These are phyloP conservation scores for Acanthisitta chloris DNA, from an alignment of 2,113 vertebrate species.

Conservation along the genomic window DNA sequence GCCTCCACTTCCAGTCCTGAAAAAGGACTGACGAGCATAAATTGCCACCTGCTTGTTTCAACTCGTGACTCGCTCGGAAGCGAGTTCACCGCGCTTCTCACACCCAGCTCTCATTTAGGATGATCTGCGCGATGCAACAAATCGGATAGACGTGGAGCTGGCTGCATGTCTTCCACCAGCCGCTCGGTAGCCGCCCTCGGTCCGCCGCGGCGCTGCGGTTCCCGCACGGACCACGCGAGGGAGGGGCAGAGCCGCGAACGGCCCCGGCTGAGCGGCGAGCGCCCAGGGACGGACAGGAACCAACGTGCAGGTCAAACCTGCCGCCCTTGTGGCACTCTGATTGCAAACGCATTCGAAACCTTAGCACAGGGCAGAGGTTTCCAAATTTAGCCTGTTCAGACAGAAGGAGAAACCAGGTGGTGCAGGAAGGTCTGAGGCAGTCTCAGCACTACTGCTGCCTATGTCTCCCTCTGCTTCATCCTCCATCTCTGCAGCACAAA, in stretches of 20 bases:
- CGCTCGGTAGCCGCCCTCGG: background rate
- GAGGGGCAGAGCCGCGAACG: background rate
- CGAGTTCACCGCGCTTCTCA: background rate
- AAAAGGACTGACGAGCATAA: background rate
- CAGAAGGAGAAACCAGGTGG: background rate
- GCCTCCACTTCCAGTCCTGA: background rate
- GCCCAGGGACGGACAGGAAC: background rate
- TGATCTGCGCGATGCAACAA: background rate
- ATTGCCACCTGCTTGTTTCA: background rate
- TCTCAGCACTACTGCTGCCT: background rate
- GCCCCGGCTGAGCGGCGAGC: background rate
- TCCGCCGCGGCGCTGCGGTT: background rate
- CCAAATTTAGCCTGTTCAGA: background rate
- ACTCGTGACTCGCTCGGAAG: background rate
- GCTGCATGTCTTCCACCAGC: background rate
- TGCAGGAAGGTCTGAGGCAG: background rate
- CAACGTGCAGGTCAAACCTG: background rate
- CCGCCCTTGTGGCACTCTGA: background rate
- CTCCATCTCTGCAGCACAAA: background rate
- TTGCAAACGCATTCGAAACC: rapidly evolving
- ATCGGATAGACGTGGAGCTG: background rate
- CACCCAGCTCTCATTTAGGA: background rate
- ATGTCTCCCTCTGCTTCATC: background rate
- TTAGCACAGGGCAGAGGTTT: background rate
- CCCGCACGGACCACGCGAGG: background rate